Evolutionary conservation across 2,888 invertebrate genomes (phyloP).

Genomic region (Plemyria rubiginata): DNA sequence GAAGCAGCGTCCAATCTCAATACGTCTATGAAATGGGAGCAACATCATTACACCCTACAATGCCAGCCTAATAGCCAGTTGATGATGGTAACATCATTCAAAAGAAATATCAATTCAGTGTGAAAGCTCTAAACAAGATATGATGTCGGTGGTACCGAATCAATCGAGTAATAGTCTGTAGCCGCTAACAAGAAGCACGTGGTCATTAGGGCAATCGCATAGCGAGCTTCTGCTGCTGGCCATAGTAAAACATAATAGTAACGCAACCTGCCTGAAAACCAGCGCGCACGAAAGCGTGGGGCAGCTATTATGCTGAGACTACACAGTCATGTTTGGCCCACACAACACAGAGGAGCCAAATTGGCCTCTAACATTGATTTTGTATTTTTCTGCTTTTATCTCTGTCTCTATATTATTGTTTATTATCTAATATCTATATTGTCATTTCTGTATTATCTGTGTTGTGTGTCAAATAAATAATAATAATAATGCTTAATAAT

Average conservation of each 20-base stretch:
- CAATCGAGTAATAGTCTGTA: conserved; percentile 74
- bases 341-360: too few species aligned
- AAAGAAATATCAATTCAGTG: conserved; percentile 67
- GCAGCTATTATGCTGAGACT: too few species aligned
- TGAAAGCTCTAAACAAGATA: conserved; percentile 74
- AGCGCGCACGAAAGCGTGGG: too few species aligned
- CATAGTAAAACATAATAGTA: conserved; percentile 15
- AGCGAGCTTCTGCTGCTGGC: conserved; percentile 50
- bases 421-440: too few species aligned
- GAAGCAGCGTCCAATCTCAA: not conserved
- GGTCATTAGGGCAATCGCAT: conserved; percentile 79
- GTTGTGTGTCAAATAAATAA: too few species aligned
- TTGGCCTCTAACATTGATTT: too few species aligned
- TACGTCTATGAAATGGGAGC: not conserved
- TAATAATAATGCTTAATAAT: too few species aligned
- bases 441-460: too few species aligned
- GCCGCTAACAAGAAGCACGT: conserved; percentile 80
- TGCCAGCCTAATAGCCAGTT: conserved; percentile 1
- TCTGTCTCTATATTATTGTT: too few species aligned
- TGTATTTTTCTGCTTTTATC: too few species aligned
- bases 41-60: conserved; percentile 13
- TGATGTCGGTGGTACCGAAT: conserved; percentile 65
- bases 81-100: conserved; percentile 5
- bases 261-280: too few species aligned
- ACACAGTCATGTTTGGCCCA: too few species aligned